A percentile compares a stretch with the other conserved stretches of the same genome.
Evolutionary conservation across 2,797 vertebrate species (phyloP).

Genomic region (Aulostomus chinensis): DNA sequence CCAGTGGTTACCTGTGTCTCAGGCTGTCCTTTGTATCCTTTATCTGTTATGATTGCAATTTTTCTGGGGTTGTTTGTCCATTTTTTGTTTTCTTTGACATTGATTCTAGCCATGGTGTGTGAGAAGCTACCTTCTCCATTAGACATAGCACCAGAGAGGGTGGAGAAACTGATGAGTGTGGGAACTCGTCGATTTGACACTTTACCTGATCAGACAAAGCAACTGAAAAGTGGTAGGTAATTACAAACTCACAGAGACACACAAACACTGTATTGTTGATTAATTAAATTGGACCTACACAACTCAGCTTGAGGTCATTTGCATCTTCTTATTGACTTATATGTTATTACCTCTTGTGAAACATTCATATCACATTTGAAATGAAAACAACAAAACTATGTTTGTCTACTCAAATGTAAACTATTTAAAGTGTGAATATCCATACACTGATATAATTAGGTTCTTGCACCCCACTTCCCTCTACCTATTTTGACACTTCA

Average conservation of each 20-base stretch:
- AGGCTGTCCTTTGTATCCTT: slow-evolving; percentile 95
- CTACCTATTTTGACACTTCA: not conserved
- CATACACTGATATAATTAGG: too few species aligned
- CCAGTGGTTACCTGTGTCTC: slow-evolving; percentile 95
- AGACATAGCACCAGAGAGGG: slow-evolving; percentile 86
- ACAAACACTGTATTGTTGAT: not conserved
- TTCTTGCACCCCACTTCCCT: too few species aligned
- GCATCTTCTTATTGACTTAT: too few species aligned
- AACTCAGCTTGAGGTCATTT: not conserved
- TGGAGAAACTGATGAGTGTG: slow-evolving; percentile 91
- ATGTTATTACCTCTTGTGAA: too few species aligned
- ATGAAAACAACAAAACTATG: too few species aligned
- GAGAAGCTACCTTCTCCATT: slow-evolving; percentile 92
- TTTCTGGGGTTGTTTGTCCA: not conserved
- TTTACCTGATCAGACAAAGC: slow-evolving; percentile 86
- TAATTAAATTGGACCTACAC: too few species aligned
- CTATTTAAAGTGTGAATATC: too few species aligned
- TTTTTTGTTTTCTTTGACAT: slow-evolving; percentile 71
- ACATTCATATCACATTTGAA: too few species aligned
- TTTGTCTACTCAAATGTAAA: too few species aligned
- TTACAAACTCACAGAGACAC: not conserved
- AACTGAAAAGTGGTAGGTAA: slow-evolving; percentile 88
- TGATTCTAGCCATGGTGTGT: slow-evolving; percentile 89
- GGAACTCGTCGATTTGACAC: slow-evolving; percentile 87
- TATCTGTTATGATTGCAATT: not conserved